Evolutionary conservation across 2,797 vertebrate species (phyloP).

Genomic region (Clarias fuscus): DNA sequence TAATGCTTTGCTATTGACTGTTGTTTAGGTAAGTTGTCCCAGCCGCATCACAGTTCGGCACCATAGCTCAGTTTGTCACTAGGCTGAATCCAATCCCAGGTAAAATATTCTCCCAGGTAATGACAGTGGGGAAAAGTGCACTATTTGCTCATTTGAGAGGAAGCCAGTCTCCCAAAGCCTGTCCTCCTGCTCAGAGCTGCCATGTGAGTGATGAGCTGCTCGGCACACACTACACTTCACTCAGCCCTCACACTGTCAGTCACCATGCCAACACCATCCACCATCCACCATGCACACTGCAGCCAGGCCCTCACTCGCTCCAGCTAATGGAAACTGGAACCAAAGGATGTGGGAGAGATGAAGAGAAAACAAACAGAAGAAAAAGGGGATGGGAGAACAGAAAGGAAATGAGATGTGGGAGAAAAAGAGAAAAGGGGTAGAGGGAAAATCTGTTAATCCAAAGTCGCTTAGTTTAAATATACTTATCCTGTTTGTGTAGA

Average conservation of each 20-base stretch:
- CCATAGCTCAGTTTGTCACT: neutral
- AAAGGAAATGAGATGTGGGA: constrained; percentile 33
- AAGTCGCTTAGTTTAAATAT: constrained; percentile 61
- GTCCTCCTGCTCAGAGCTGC: constrained; percentile 46
- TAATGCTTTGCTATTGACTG: neutral
- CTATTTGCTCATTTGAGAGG: constrained; percentile 26
- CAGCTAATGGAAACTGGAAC: constrained; percentile 52
- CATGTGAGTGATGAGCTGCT: constrained; percentile 48
- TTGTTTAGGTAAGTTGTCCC: neutral
- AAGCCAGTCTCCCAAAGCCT: constrained; percentile 36
- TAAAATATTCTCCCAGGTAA: constrained; percentile 23
- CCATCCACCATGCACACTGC: constrained; percentile 24
- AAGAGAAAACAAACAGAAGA: constrained; percentile 44
- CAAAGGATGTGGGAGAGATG: constrained; percentile 45
- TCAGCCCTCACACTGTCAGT: constrained; percentile 45
- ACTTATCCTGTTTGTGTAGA: constrained; percentile 62
- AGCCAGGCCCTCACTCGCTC: constrained; percentile 48
- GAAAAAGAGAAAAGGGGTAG: neutral
- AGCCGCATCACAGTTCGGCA: neutral
- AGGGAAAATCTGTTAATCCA: constrained; percentile 59
- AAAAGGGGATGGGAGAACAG: constrained; percentile 45
- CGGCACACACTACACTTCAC: constrained; percentile 37
- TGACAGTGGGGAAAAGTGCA: constrained; percentile 26
- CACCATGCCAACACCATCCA: constrained; percentile 46
- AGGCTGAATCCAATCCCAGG: constrained; percentile 17